Conservation (phyloP, 2,113 vertebrate species). For the Speoplatyrhinus poulsoni region DNA sequence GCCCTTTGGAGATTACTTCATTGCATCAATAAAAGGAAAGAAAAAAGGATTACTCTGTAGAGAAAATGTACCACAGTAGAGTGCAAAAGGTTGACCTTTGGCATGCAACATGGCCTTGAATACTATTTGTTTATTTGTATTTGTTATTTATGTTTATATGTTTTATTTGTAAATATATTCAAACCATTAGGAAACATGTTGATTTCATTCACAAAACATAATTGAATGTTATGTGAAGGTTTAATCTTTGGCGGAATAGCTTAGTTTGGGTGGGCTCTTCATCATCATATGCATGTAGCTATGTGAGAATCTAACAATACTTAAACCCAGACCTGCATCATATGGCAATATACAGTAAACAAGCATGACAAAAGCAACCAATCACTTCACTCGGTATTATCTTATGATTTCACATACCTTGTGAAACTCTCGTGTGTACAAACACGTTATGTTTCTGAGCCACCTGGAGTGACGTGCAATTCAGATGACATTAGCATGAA, state of each 20-base stretch:
- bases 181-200: slow-evolving; percentile 5
- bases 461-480: slow-evolving; percentile 17
- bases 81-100: slow-evolving; percentile 51
- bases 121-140: slow-evolving; percentile 13
- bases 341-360: too few species aligned
- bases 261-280: too few species aligned
- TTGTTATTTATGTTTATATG: too few species aligned
- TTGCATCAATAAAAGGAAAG: slow-evolving; percentile 34
- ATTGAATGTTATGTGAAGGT: background rate
- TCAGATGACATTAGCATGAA: slow-evolving; percentile 57
- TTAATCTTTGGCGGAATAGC: too few species aligned
- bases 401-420: background rate
- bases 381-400: too few species aligned
- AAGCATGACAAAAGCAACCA: too few species aligned
- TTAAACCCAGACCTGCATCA: too few species aligned
- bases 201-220: slow-evolving; percentile 3
- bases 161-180: background rate
- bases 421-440: slow-evolving; percentile 19
- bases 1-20: slow-evolving; percentile 72
- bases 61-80: slow-evolving; percentile 33
- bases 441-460: slow-evolving; percentile 15
- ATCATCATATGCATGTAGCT: too few species aligned
- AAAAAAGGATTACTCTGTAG: slow-evolving; percentile 30
- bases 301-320: too few species aligned
- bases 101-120: slow-evolving; percentile 38